These are phyloP conservation scores for Pterocles burchelli DNA, from an alignment of 2,113 vertebrate genomes.

Conservation along the genomic window DNA sequence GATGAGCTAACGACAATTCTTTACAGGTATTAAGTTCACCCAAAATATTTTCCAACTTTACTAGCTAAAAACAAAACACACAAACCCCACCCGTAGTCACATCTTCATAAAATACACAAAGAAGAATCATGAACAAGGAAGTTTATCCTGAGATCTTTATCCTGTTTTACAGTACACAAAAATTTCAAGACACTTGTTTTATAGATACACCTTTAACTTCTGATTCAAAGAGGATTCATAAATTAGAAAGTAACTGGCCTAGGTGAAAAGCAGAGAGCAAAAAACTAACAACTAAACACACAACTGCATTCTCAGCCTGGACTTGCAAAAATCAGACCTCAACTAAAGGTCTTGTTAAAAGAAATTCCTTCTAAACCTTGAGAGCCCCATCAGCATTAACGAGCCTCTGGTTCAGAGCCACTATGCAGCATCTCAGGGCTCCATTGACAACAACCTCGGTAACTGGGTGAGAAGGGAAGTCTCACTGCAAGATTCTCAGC, in stretches of 20 bases:
- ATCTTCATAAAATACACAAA: not conserved
- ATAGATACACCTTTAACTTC: not conserved
- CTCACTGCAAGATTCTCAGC: not conserved
- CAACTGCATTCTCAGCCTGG: fast-evolving
- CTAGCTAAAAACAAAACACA: not conserved
- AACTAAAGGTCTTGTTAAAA: not conserved
- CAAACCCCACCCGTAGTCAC: not conserved
- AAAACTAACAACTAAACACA: not conserved
- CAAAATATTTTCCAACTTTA: not conserved
- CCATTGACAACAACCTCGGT: fast-evolving
- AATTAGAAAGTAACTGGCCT: not conserved
- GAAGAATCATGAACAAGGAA: not conserved
- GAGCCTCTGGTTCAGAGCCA: not conserved
- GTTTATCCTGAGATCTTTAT: not conserved
- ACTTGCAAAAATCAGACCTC: not conserved
- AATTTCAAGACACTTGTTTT: not conserved
- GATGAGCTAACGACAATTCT: not conserved
- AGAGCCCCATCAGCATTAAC: not conserved
- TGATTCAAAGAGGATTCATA: not conserved
- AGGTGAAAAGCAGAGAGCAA: not conserved
- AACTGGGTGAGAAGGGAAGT: not conserved
- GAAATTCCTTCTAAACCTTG: not conserved
- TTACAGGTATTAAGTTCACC: not conserved
- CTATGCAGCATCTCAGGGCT: fast-evolving
- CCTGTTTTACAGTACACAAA: not conserved